phyloP scores from a whole-genome alignment of 2,113 vertebrate genomes.

The Meriones unguiculatus region DNA sequence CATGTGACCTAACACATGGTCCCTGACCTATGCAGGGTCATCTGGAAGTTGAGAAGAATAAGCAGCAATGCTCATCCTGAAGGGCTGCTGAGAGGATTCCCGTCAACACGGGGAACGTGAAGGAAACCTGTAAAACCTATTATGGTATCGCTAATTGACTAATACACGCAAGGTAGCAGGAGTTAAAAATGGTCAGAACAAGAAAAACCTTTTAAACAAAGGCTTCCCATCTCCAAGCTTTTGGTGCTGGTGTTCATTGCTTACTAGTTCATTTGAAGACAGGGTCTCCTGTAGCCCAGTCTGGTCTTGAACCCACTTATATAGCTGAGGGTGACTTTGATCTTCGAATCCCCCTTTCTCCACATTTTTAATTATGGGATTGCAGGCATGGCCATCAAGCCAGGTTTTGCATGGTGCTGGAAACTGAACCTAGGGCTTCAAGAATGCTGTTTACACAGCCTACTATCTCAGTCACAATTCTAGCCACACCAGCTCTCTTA shows the following conservation, averaged over 20 bases:
- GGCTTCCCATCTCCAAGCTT: neutral
- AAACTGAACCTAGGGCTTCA: neutral
- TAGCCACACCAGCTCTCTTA: neutral
- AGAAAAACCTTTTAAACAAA: slow-evolving; percentile 21
- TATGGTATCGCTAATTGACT: neutral
- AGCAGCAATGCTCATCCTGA: neutral
- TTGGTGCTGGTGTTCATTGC: neutral
- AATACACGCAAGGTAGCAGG: neutral
- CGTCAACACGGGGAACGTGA: neutral
- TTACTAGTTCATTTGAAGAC: neutral
- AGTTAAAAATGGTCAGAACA: slow-evolving; percentile 28
- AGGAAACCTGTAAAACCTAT: neutral
- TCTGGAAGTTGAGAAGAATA: neutral
- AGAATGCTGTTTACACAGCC: too few relatives aligned
- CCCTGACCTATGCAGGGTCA: neutral
- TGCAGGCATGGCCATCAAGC: neutral
- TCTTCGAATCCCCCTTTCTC: too few relatives aligned
- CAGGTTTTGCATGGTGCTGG: neutral
- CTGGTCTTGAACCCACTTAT: neutral
- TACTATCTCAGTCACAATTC: too few relatives aligned
- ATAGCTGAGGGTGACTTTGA: neutral
- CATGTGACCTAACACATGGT: neutral
- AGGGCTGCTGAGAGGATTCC: neutral
- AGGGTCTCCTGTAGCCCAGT: neutral
- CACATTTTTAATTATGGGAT: neutral